Evolutionary conservation across 1,140 invertebrate genomes (phyloP).

Genomic region (Drosophila chauvacae): DNA sequence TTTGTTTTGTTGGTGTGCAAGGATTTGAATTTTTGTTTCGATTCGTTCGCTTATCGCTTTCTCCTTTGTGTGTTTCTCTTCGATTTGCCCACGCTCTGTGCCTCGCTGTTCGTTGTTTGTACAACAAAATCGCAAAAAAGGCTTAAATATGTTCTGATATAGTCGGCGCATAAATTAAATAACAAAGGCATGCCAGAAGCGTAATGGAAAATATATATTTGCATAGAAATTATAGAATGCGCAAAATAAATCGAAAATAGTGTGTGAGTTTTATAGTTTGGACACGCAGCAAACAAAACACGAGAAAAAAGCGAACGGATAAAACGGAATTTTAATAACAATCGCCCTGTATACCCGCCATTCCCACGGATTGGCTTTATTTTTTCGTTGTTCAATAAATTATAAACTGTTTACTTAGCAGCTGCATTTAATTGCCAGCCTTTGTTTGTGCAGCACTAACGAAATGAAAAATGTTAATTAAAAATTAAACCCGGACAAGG

Average conservation of each 20-base stretch:
- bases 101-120: constrained; percentile 59
- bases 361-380: constrained; percentile 44
- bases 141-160: constrained; percentile 43
- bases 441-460: constrained; percentile 67
- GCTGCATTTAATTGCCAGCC: constrained; percentile 70
- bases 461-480: constrained; percentile 40
- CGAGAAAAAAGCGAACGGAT: constrained; percentile 39
- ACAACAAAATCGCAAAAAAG: constrained; percentile 53
- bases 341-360: constrained; percentile 17
- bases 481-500: constrained; percentile 43
- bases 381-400: constrained; percentile 55
- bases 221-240: constrained; percentile 65
- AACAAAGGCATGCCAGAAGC: constrained; percentile 75
- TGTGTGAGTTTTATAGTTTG: constrained; percentile 62
- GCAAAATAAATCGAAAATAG: constrained; percentile 66
- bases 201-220: constrained; percentile 69
- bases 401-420: constrained; percentile 68
- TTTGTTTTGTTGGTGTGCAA: constrained; percentile 75
- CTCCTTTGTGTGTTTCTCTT: constrained; percentile 35
- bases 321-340: constrained; percentile 30
- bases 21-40: constrained; percentile 59
- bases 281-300: constrained; percentile 59
- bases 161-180: constrained; percentile 63
- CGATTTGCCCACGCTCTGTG: constrained; percentile 69
- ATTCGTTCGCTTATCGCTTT: constrained; percentile 31